These are phyloP conservation scores for Embidobia sp. DNA, from an alignment of 2,888 invertebrate species.

Conservation along the genomic window DNA sequence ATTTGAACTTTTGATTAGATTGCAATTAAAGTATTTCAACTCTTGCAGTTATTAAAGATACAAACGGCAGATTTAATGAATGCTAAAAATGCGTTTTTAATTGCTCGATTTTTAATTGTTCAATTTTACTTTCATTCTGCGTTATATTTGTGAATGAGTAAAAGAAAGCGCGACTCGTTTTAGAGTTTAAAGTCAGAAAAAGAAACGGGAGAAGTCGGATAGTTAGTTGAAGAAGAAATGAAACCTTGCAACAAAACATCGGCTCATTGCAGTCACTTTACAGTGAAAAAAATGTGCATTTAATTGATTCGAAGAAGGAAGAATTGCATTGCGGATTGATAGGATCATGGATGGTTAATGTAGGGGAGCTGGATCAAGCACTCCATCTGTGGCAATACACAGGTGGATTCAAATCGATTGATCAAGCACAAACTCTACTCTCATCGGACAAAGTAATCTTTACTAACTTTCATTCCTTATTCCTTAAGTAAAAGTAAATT, in stretches of 20 bases:
- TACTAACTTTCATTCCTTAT: constrained; percentile 8
- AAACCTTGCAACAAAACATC: constrained; percentile 26
- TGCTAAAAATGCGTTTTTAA: too few species aligned
- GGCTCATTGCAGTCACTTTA: constrained; percentile 63
- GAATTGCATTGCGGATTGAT: constrained; percentile 92
- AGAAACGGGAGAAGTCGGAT: background rate
- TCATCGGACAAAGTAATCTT: constrained; percentile 58
- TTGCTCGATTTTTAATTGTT: too few species aligned
- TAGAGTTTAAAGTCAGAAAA: too few species aligned
- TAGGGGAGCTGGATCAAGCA: constrained; percentile 98
- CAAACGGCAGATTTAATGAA: too few species aligned
- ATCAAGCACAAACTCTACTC: constrained; percentile 86
- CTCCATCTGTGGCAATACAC: constrained; percentile 97
- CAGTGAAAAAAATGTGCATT: constrained; percentile 90
- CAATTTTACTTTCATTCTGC: too few species aligned
- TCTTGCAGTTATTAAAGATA: too few species aligned
- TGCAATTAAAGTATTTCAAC: too few species aligned
- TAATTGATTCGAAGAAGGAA: constrained; percentile 88
- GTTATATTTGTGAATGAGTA: too few species aligned
- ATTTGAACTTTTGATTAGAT: too few species aligned
- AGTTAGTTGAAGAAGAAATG: constrained; percentile 24
- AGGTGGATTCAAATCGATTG: constrained; percentile 95
- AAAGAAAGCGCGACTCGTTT: too few species aligned
- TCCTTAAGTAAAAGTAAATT: too few species aligned
- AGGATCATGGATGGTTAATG: constrained; percentile 97